Evolutionary conservation across 2,888 invertebrate genomes (phyloP).

Genomic region (Helleia helle): DNA sequence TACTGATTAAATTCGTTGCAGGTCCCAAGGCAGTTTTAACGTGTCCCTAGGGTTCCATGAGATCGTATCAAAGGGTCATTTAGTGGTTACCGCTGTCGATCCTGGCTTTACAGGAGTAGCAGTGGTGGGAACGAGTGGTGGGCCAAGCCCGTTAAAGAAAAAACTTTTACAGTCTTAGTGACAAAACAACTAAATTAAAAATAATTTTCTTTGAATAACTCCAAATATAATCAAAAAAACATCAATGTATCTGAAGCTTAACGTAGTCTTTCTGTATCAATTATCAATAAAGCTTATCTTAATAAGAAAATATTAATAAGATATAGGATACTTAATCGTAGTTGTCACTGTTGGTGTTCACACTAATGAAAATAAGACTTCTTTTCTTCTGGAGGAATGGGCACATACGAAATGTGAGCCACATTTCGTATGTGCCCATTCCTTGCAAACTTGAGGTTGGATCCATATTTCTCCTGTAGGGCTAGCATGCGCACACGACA

Average conservation of each 20-base stretch:
- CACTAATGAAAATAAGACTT: constrained; percentile 18
- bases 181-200: constrained; percentile 18
- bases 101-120: too few relatives aligned
- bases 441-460: constrained; percentile 22
- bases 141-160: too few relatives aligned
- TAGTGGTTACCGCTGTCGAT: too few relatives aligned
- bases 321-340: constrained; percentile 13
- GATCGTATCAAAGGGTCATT: too few relatives aligned
- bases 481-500: too few relatives aligned
- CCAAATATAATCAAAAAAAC: constrained; percentile 18
- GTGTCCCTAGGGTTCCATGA: too few relatives aligned
- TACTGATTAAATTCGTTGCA: too few relatives aligned
- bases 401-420: constrained; percentile 18
- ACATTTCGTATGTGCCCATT: constrained; percentile 21
- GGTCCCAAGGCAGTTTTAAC: too few relatives aligned
- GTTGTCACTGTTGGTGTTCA: constrained; percentile 16
- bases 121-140: too few relatives aligned
- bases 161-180: constrained; percentile 17
- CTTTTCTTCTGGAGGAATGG: too few relatives aligned
- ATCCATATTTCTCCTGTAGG: constrained; percentile 23
- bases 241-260: constrained; percentile 16
- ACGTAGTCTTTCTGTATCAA: constrained; percentile 15
- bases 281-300: constrained; percentile 15
- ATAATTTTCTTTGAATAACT: constrained; percentile 16
- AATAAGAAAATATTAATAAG: constrained; percentile 15